These are phyloP conservation scores for Rhimphoctona megacephalus DNA, from an alignment of 2,888 invertebrate species.

Conservation along the genomic window DNA sequence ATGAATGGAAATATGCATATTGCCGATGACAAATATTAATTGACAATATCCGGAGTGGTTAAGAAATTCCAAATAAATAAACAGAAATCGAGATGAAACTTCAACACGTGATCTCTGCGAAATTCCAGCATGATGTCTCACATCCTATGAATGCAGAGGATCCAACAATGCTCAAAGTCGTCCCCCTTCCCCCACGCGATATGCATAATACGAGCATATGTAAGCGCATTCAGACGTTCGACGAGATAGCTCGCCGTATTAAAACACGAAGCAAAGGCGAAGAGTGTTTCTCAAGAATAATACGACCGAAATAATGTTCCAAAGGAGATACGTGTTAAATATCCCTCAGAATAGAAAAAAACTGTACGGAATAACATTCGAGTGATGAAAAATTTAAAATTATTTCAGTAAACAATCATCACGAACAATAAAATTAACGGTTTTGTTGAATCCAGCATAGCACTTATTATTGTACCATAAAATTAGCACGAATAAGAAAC, in stretches of 20 bases:
- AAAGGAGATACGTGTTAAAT: background rate
- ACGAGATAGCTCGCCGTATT: constrained; percentile 1
- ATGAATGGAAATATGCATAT: background rate
- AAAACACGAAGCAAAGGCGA: constrained; percentile 26
- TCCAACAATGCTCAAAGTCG: constrained; percentile 42
- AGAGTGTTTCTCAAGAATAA: constrained; percentile 23
- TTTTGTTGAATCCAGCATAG: background rate
- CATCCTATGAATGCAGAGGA: constrained; percentile 49
- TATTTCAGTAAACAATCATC: background rate
- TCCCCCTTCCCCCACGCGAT: constrained; percentile 49
- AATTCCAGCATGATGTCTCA: constrained; percentile 59
- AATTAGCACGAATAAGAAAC: background rate
- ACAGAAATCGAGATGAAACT: constrained; percentile 32
- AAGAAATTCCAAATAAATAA: background rate
- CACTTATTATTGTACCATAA: background rate
- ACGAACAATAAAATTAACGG: background rate
- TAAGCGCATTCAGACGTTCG: constrained; percentile 54
- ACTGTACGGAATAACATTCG: background rate
- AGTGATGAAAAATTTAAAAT: background rate
- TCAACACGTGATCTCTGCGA: constrained; percentile 11
- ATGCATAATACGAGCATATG: constrained; percentile 65
- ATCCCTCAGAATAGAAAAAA: background rate
- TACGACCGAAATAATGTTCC: background rate
- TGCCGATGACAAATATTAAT: background rate
- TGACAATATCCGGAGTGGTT: background rate